A percentile compares a stretch with the other conserved stretches of the same genome.
Evolutionary conservation across 2,888 invertebrate genomes (phyloP).

Genomic region (Dryadula phaetusa): DNA sequence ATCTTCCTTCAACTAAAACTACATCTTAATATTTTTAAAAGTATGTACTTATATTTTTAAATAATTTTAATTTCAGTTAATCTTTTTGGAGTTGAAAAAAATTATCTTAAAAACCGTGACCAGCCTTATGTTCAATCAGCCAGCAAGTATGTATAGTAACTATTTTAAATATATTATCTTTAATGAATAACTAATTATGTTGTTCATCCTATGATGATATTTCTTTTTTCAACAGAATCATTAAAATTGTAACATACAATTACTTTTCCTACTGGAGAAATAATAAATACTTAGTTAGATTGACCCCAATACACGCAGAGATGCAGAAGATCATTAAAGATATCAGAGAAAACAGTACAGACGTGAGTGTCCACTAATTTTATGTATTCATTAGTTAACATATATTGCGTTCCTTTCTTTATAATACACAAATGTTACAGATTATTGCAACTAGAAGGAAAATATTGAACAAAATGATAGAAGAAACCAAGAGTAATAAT

Average conservation of each 20-base stretch:
- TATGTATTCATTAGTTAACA: neutral
- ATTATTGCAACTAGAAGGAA: slow-evolving; percentile 49
- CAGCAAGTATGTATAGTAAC: slow-evolving; percentile 49
- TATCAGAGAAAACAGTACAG: slow-evolving; percentile 48
- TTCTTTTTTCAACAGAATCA: slow-evolving; percentile 47
- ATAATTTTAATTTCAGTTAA: slow-evolving; percentile 46
- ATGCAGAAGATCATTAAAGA: slow-evolving; percentile 51
- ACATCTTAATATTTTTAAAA: too few species aligned
- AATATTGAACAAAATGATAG: slow-evolving; percentile 47
- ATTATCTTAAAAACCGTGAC: slow-evolving; percentile 49
- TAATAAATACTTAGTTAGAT: slow-evolving; percentile 48
- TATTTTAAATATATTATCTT: neutral
- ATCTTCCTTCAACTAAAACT: neutral
- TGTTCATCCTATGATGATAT: neutral
- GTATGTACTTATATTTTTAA: too few species aligned
- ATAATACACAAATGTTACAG: slow-evolving; percentile 40
- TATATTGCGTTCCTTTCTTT: neutral
- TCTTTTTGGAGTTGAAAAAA: slow-evolving; percentile 52
- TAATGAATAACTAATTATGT: neutral
- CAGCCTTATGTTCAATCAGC: slow-evolving; percentile 52
- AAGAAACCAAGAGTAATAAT: slow-evolving; percentile 51
- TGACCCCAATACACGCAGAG: slow-evolving; percentile 51
- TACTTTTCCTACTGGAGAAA: slow-evolving; percentile 57
- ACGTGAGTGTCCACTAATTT: slow-evolving; percentile 43
- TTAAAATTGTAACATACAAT: slow-evolving; percentile 51